Conservation (phyloP, 53 echinoderm and acorn worm genomes). For the Henricia sp. region DNA sequence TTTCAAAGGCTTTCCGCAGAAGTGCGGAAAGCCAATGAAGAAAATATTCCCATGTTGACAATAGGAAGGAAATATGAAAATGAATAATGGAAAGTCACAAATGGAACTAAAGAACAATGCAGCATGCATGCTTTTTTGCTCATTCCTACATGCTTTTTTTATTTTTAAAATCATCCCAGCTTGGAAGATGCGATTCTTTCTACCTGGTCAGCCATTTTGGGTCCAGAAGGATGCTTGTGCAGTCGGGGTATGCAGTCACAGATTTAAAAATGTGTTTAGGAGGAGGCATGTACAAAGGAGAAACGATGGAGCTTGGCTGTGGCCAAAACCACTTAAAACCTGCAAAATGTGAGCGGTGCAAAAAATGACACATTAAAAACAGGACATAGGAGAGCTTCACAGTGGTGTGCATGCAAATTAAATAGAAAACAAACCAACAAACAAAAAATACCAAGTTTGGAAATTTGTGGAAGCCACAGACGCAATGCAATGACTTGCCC, state of each 20-base stretch:
- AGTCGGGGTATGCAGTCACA: constrained; percentile 12
- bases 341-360: constrained; percentile 25
- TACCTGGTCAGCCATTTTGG: constrained; percentile 60
- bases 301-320: constrained; percentile 1
- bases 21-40: too few relatives aligned
- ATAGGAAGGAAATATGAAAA: too few relatives aligned
- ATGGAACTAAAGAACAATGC: too few relatives aligned
- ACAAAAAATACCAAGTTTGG: too few relatives aligned
- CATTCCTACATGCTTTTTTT: background rate
- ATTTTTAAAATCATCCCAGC: constrained; percentile 2
- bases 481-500: too few relatives aligned
- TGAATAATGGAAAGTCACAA: too few relatives aligned
- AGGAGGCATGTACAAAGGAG: constrained; percentile 20
- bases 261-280: constrained; percentile 15
- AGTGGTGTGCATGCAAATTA: background rate
- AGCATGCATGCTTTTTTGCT: background rate
- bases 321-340: constrained; percentile 33
- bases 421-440: too few relatives aligned
- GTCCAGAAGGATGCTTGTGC: background rate
- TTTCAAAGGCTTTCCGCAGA: too few relatives aligned
- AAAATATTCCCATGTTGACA: too few relatives aligned
- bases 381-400: background rate
- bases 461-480: too few relatives aligned
- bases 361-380: constrained; percentile 17
- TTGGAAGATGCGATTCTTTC: constrained; percentile 14